Base-by-base conservation (phyloP, 2,888 invertebrate species). In the Automeris io region DNA sequence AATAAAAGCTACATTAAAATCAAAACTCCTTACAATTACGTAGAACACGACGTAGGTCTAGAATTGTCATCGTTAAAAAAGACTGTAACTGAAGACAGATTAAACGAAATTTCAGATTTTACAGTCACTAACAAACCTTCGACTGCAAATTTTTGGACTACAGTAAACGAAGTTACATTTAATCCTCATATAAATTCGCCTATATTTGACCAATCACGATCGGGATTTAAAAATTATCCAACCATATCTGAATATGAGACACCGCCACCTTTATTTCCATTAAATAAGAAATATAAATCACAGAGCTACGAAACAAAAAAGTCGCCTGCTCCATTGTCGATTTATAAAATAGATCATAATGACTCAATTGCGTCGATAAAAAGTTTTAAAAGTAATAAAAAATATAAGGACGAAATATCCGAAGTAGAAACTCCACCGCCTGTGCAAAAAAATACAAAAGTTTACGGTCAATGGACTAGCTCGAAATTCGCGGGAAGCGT, bases 401-500 rank as follows among this genome's bases (percentile, higher is more conserved):
- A 47, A 19, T 39, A 43, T 22, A 31, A 41, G 5, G 45, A 52
- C 40, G 49, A 57, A 43, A 39, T 76, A 42, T 54, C 64, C 5
- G 72, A 76, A 18, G 38, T 65, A 5, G 75, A 74, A 59, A 66
- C 58, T 5, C 77, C 80, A 26, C 80, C 80, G 11, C 68, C 73
- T 0, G 32, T 53, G 5, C 48, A 57, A 18, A 58, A 57, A 37
- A 61, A 70, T 43, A 49, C 51, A 6, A 72, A 71, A 47, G 69
- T 74, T 6, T 80, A 75, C 39, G 78, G 78, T 2, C 79, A 81
- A 45, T 80, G 80, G 80, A 72, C 74, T 5, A 70, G 71, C 50
- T 71, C 79, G 1, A 77, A 73, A 49, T 81, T 75, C 52, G 79
- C 79, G 7, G 71, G 71, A 1, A 76, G 51, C 39, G 81, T 83